These are phyloP conservation scores for Indicator maculatus DNA, from an alignment of 2,113 vertebrate species.

Conservation along the genomic window DNA sequence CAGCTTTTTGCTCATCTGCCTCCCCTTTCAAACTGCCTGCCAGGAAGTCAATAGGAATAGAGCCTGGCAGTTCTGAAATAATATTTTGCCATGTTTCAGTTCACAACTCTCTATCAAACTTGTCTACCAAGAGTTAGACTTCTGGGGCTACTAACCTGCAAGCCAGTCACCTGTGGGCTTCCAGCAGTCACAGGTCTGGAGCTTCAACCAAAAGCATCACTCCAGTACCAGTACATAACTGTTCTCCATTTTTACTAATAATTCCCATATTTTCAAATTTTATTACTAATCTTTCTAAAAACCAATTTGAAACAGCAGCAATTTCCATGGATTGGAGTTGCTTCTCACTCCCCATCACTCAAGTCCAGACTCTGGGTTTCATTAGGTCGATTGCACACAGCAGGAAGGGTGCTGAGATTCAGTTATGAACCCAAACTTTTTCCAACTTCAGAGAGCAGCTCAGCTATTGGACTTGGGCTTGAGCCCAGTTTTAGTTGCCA, in stretches of 20 bases:
- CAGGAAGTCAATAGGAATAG: background rate
- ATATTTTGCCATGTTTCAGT: background rate
- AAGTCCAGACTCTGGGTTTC: background rate
- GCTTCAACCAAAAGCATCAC: background rate
- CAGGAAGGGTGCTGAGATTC: background rate
- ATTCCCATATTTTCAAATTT: background rate
- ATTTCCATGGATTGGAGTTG: background rate
- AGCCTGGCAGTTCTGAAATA: background rate
- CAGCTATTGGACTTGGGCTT: constrained; percentile 12
- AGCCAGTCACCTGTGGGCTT: background rate
- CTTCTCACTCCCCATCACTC: background rate
- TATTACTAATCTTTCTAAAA: background rate
- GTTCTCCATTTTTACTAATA: background rate
- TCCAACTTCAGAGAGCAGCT: background rate
- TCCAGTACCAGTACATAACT: background rate
- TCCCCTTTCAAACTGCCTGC: background rate
- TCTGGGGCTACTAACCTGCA: background rate
- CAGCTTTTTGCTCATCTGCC: background rate
- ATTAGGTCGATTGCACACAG: background rate
- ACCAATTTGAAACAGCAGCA: background rate
- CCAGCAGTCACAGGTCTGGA: background rate
- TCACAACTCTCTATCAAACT: background rate
- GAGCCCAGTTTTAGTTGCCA: constrained; percentile 31
- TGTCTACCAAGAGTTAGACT: background rate
- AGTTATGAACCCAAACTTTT: background rate